phyloP scores from a whole-genome alignment of 2,888 invertebrate species.

The Coremacera marginata region DNA sequence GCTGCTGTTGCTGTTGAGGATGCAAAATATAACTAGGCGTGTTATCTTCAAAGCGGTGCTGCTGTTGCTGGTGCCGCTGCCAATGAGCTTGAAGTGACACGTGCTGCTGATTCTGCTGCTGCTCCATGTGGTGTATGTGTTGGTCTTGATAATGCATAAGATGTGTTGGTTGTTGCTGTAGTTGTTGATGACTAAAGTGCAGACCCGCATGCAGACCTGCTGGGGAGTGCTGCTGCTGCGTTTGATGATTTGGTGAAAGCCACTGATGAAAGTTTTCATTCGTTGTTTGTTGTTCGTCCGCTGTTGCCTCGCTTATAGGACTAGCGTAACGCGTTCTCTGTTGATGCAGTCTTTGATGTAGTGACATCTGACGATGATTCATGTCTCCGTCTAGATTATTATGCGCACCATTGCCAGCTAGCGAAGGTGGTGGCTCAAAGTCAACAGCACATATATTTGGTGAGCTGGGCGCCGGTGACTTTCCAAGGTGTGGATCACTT shows the following conservation, averaged over 20 bases:
- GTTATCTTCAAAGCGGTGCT: conserved; percentile 45
- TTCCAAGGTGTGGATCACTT: conserved; percentile 51
- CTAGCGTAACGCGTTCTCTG: conserved; percentile 47
- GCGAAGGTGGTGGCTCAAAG: conserved; percentile 54
- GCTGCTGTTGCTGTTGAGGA: conserved; percentile 36
- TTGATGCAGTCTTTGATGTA: conserved; percentile 42
- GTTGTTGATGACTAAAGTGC: conserved; percentile 35
- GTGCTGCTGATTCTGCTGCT: conserved; percentile 44
- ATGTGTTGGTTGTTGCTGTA: conserved; percentile 38
- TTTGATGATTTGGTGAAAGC: conserved; percentile 44
- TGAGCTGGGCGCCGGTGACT: conserved; percentile 59
- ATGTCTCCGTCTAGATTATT: conserved; percentile 31
- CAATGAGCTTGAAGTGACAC: conserved; percentile 47
- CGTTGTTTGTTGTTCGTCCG: conserved; percentile 13
- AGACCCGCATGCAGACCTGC: background rate
- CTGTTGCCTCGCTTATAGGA: conserved; percentile 42
- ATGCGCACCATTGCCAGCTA: background rate
- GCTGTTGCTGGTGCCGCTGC: conserved; percentile 52
- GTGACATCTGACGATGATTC: conserved; percentile 35
- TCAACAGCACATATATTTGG: conserved; percentile 58
- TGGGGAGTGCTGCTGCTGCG: conserved; percentile 41
- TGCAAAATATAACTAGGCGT: background rate
- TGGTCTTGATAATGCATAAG: conserved; percentile 28
- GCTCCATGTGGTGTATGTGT: conserved; percentile 25
- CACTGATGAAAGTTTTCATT: conserved; percentile 46